Percentiles rank a stretch among this genome's conserved stretches.
Evolutionary conservation across 2,797 vertebrate species (phyloP).

Genomic region (Peromyscus aztecus): DNA sequence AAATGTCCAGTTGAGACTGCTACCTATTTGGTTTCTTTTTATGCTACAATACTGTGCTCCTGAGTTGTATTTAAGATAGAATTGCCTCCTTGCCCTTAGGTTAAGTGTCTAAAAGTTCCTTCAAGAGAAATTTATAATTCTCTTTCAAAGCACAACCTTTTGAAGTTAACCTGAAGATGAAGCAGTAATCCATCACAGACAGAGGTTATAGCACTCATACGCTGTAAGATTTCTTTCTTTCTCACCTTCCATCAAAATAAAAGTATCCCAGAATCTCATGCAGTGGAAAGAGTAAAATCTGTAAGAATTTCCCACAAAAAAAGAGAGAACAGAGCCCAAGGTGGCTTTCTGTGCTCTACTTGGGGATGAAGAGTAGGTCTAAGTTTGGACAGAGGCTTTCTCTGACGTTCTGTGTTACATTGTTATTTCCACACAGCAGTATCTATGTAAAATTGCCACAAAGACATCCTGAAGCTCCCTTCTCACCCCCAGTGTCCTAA

Average conservation of each 20-base stretch:
- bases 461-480: not conserved
- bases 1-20: not conserved
- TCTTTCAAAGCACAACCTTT: slow-evolving; percentile 53
- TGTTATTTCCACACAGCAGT: not conserved
- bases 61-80: not conserved
- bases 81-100: not conserved
- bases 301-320: not conserved
- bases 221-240: slow-evolving; percentile 11
- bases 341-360: not conserved
- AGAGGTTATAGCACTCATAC: slow-evolving; percentile 29
- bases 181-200: not conserved
- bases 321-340: not conserved
- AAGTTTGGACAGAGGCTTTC: not conserved
- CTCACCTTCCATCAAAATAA: not conserved
- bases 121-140: slow-evolving; percentile 59
- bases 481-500: not conserved
- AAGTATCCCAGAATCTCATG: not conserved
- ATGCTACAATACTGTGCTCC: not conserved
- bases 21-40: not conserved
- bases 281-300: slow-evolving; percentile 38
- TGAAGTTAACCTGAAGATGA: slow-evolving; percentile 1
- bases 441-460: slow-evolving; percentile 53
- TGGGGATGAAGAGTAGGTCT: not conserved
- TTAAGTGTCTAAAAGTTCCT: slow-evolving; percentile 11
- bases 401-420: not conserved